Conservation (phyloP, 2,113 vertebrate genomes). For the Abramis brama region DNA sequence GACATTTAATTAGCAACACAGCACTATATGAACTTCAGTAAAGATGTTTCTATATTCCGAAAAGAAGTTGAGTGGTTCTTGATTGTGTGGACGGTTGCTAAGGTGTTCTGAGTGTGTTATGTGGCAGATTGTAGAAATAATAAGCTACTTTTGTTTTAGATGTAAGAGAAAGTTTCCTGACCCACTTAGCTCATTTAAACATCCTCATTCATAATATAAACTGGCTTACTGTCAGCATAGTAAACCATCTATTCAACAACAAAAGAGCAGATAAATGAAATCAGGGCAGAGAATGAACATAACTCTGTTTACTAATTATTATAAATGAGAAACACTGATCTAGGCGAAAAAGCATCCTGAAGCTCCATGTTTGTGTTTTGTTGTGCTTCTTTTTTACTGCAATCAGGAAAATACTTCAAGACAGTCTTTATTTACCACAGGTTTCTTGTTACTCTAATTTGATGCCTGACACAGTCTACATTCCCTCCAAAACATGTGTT, state of each 20-base stretch:
- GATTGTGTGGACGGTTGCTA: not conserved
- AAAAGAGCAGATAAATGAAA: not conserved
- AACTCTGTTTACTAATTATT: not conserved
- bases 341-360: not conserved
- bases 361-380: conserved; percentile 6
- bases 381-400: conserved; percentile 36
- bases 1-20: conserved; percentile 57
- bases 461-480: conserved; percentile 41
- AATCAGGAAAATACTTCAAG: conserved; percentile 39
- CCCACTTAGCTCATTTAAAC: not conserved
- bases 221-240: not conserved
- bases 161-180: not conserved
- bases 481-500: conserved; percentile 26
- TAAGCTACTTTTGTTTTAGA: not conserved
- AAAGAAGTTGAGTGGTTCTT: not conserved
- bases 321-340: not conserved
- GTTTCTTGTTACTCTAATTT: conserved; percentile 44
- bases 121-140: too few relatives aligned
- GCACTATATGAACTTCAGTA: not conserved
- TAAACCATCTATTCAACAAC: not conserved
- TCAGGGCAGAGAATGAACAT: not conserved
- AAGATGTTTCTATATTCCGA: not conserved
- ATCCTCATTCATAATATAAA: not conserved
- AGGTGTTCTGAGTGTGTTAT: not conserved
- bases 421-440: conserved; percentile 52